Conservation (phyloP, 2,888 invertebrate genomes). For the Melangyna quadrimaculata region DNA sequence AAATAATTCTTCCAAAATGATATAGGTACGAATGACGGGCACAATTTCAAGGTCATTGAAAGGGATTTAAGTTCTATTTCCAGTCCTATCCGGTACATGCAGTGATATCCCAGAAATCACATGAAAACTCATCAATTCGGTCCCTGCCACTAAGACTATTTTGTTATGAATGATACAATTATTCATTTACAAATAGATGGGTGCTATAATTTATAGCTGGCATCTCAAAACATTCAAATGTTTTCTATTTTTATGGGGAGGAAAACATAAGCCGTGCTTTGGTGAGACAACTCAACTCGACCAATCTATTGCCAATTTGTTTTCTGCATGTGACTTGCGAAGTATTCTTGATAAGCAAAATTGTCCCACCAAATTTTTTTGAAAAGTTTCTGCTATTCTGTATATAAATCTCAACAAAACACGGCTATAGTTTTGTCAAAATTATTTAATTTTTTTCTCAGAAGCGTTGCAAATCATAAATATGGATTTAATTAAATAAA, state of each 20-base stretch:
- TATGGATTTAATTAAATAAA: slow-evolving; percentile 34
- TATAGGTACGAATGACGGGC: too few species aligned
- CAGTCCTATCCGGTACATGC: too few species aligned
- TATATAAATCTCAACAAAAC: too few species aligned
- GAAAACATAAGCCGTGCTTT: too few species aligned
- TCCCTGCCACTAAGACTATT: not conserved
- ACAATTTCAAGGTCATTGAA: too few species aligned
- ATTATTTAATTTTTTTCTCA: not conserved
- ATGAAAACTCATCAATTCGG: not conserved
- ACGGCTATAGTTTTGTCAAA: not conserved
- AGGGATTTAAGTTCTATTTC: not conserved
- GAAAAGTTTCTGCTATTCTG: too few species aligned
- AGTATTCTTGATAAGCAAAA: too few species aligned
- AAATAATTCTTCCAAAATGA: too few species aligned
- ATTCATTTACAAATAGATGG: not conserved
- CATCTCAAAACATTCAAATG: not conserved
- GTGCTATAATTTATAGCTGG: not conserved
- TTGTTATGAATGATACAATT: not conserved
- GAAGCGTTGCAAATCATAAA: slow-evolving; percentile 26
- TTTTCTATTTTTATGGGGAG: not conserved
- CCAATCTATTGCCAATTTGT: too few species aligned
- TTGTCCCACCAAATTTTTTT: too few species aligned
- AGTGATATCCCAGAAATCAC: not conserved
- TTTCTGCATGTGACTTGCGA: too few species aligned
- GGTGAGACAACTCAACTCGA: too few species aligned